A percentile compares a stretch with the other conserved stretches of the same genome.
Evolutionary conservation across 2,113 vertebrate species (phyloP).

Genomic region (Eurypyga helias): DNA sequence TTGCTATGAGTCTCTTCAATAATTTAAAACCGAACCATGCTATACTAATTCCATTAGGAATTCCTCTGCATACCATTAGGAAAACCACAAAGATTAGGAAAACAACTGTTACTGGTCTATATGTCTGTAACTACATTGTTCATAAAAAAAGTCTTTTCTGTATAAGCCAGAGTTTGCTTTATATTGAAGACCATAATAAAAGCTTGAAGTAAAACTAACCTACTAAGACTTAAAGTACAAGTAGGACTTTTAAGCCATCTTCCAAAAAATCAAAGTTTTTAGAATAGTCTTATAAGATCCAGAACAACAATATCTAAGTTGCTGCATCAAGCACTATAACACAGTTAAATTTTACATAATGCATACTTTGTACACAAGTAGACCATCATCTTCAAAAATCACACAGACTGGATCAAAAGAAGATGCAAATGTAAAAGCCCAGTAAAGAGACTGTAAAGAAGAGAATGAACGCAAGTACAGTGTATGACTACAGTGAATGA

Average conservation of each 20-base stretch:
- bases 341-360: neutral
- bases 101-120: neutral
- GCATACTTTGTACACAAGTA: neutral
- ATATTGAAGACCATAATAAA: neutral
- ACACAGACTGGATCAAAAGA: neutral
- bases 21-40: neutral
- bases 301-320: neutral
- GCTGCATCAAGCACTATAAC: neutral
- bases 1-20: neutral
- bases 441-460: neutral
- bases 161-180: neutral
- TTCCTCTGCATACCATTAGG: neutral
- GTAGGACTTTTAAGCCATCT: neutral
- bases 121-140: neutral
- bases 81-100: neutral
- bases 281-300: neutral
- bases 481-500: neutral
- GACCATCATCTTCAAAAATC: neutral
- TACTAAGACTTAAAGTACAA: neutral
- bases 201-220: neutral
- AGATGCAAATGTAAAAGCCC: neutral
- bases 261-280: neutral
- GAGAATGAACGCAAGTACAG: neutral
- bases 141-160: neutral
- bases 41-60: neutral